These are phyloP conservation scores for Clytia hemisphaerica DNA, from an alignment of 30 jellyfish, hydroid and myxozoan species.

Conservation along the genomic window DNA sequence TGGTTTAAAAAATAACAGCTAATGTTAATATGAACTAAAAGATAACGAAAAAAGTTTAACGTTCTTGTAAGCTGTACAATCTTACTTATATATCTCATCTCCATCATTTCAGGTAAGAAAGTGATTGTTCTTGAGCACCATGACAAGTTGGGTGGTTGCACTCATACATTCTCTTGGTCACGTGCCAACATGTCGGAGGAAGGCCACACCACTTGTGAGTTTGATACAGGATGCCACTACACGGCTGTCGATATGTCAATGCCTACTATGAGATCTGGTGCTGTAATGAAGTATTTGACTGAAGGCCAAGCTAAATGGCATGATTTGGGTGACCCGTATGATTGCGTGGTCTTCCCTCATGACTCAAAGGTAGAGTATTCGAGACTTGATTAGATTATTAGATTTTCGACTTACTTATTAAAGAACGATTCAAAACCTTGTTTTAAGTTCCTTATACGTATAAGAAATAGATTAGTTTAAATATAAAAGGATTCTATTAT, in stretches of 20 bases:
- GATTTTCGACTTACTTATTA: too few relatives aligned
- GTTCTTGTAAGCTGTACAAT: too few relatives aligned
- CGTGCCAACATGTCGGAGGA: constrained; percentile 57
- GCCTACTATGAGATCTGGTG: constrained; percentile 83
- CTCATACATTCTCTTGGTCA: constrained; percentile 87
- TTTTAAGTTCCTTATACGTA: too few relatives aligned
- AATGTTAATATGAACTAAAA: too few relatives aligned
- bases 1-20: too few relatives aligned
- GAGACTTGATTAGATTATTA: too few relatives aligned
- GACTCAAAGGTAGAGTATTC: constrained; percentile 53
- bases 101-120: constrained; percentile 29
- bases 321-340: constrained; percentile 88
- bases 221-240: constrained; percentile 89
- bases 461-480: too few relatives aligned
- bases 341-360: constrained; percentile 70
- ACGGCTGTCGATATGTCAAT: constrained; percentile 82
- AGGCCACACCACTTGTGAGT: constrained; percentile 82
- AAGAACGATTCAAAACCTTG: too few relatives aligned
- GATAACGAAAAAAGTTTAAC: too few relatives aligned
- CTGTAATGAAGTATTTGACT: constrained; percentile 73
- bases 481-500: too few relatives aligned
- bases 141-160: constrained; percentile 88
- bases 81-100: too few relatives aligned
- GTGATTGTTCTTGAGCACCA: constrained; percentile 74
- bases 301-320: constrained; percentile 75